These are phyloP conservation scores for Sinelater perroti DNA, from an alignment of 2,888 invertebrate genomes.

Conservation along the genomic window DNA sequence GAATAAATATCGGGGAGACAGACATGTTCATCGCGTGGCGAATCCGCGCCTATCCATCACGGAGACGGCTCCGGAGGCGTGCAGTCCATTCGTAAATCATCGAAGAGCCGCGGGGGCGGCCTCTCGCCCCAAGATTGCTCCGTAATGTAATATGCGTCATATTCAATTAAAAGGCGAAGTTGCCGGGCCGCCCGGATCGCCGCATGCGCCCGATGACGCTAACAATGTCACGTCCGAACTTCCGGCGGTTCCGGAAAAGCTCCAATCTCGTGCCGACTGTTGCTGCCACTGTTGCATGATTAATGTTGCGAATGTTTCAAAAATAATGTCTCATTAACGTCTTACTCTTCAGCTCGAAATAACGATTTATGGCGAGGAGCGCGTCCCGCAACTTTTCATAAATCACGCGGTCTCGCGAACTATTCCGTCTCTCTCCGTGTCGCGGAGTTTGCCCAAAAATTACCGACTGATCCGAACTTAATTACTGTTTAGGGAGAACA, in stretches of 20 bases:
- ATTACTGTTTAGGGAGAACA: no score
- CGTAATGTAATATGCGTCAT: conserved; percentile 34
- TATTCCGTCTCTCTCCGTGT: conserved; percentile 20
- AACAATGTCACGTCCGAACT: conserved; percentile 41
- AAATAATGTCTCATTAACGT: conserved; percentile 59
- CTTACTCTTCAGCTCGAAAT: conserved; percentile 49
- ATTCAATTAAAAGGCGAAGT: conserved; percentile 38
- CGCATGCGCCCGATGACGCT: conserved; percentile 34
- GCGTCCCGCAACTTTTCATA: conserved; percentile 53
- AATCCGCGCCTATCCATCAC: conserved; percentile 40
- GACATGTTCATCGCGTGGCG: conserved; percentile 40
- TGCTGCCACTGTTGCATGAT: conserved; percentile 48
- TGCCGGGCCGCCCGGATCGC: conserved; percentile 25
- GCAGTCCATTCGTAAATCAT: conserved; percentile 42
- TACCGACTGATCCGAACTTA: background rate
- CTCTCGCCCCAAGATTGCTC: conserved; percentile 35
- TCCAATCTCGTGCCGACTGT: conserved; percentile 41
- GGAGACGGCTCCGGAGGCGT: conserved; percentile 35
- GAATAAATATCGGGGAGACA: conserved; percentile 38
- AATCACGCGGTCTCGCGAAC: conserved; percentile 46
- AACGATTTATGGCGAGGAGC: conserved; percentile 55
- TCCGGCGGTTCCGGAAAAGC: conserved; percentile 39
- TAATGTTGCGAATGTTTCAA: conserved; percentile 56
- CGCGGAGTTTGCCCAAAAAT: background rate
- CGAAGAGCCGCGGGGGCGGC: conserved; percentile 30